Percentiles rank a stretch among this genome's conserved stretches.
Evolutionary conservation across 2,113 vertebrate species (phyloP).

Genomic region (Caranx ignobilis): DNA sequence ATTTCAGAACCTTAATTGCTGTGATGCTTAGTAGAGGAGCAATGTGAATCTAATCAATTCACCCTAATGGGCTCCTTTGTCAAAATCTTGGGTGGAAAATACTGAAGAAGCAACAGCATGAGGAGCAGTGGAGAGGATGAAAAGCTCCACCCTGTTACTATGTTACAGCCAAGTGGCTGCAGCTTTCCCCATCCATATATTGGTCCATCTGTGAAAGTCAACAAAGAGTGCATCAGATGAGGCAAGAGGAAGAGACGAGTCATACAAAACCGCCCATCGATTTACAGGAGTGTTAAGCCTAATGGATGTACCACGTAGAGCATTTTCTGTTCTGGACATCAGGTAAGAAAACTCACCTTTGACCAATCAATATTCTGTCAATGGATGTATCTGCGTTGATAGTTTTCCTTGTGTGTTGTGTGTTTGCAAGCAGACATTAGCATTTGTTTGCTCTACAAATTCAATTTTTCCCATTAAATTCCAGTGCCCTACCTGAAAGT

Average conservation of each 20-base stretch:
- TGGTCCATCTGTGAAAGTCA: conserved; percentile 66
- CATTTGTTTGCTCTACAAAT: not conserved
- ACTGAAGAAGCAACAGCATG: not conserved
- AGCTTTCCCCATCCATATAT: conserved; percentile 51
- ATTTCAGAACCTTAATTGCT: not conserved
- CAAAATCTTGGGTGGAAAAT: not conserved
- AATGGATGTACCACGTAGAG: conserved; percentile 47
- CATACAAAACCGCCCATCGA: conserved; percentile 66
- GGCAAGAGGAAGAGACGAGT: conserved; percentile 21
- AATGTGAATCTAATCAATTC: not conserved
- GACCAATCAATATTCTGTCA: conserved; percentile 53
- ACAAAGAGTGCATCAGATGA: conserved; percentile 74
- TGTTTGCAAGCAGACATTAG: not conserved
- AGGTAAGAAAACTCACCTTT: conserved; percentile 74
- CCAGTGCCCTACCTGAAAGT: not conserved
- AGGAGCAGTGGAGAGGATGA: conserved; percentile 1
- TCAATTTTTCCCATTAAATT: not conserved
- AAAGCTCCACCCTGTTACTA: conserved; percentile 67
- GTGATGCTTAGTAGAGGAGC: not conserved
- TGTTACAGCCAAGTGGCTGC: conserved; percentile 64
- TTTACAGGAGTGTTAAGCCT: conserved; percentile 60
- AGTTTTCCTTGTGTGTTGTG: conserved; percentile 3
- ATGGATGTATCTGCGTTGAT: not conserved
- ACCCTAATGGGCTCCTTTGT: not conserved
- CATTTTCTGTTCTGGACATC: conserved; percentile 43